Percentiles rank a stretch among this genome's conserved stretches.
Evolutionary conservation across 2,888 invertebrate genomes (phyloP).

Genomic region (Galeopsomyia nigrocyanea): DNA sequence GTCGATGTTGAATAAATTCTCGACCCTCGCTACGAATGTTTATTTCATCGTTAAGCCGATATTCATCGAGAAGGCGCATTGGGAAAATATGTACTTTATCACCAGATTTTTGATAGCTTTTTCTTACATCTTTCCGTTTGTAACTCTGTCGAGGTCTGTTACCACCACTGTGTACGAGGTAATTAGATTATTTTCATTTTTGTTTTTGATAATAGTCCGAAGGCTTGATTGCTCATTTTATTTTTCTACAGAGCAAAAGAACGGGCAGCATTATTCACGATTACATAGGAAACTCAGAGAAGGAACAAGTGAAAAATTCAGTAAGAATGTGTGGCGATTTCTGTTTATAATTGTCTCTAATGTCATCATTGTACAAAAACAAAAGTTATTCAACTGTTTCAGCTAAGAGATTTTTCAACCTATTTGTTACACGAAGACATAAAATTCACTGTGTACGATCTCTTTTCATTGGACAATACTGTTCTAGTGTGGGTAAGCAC

Average conservation of each 20-base stretch:
- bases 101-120: too few species aligned
- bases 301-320: background rate
- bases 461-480: slow-evolving; percentile 5
- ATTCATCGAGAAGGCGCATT: too few species aligned
- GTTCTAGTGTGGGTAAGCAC: slow-evolving; percentile 7
- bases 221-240: too few species aligned
- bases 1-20: too few species aligned
- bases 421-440: background rate
- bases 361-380: too few species aligned
- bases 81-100: too few species aligned
- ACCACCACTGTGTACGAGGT: background rate
- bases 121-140: background rate
- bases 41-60: too few species aligned
- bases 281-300: background rate
- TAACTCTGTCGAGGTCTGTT: slow-evolving; percentile 2
- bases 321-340: background rate
- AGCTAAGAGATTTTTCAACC: background rate
- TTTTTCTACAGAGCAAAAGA: background rate
- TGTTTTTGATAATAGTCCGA: background rate
- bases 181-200: background rate
- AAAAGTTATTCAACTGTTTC: background rate
- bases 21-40: too few species aligned
- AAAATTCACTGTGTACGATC: background rate
- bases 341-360: background rate
- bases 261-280: slow-evolving; percentile 1